Evolutionary conservation across 2,113 vertebrate genomes (phyloP), one percentile per base, ranked within the genome.

Genomic region (Pseudorectes ferrugineus): DNA sequence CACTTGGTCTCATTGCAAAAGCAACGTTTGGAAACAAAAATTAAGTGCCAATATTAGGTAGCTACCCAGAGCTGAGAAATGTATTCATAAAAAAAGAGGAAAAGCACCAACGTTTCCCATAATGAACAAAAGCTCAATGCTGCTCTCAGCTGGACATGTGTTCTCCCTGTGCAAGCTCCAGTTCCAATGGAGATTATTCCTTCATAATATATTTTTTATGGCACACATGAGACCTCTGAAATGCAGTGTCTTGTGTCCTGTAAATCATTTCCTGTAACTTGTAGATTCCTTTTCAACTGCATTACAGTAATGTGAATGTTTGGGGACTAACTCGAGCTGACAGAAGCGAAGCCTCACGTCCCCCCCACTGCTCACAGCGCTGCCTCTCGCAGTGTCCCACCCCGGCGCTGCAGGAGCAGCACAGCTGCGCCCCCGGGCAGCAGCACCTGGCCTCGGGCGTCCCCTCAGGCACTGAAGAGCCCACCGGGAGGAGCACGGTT

Each of bases 131-230:
- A 99, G 99, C 99, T 99, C 98, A 97, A 98, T 98, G 97, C 98
- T 99, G 99, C 99, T 98, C 99, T 98, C 99, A 98, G 98, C 98
- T 99, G 99, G 99, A 98, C 98, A 96, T 92, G 97, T 57, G 78
- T 86, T 96, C 88, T 95, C 97, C 92, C 93, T 85, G 87, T 91
- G 75, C 96, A 95, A 95, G 93, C 79, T 91, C 82, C 65, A 88
- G 90, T 92, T 97, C 94, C 45, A 45, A 93, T 43, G 93, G 92
- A 98, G 96, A 97, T 97, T 95, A 96, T 97, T 97, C 91, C 96
- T 98, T 97, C 89, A 72, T 96, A 96, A 97, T 97, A 93, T 96
- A 97, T 96, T 94, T 97, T 97, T 97, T 96, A 98, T 95, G 96
- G 93, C 62, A 93, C 97, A 83, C 96, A 35, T 65, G 98, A 97